Evolutionary conservation across 1,140 invertebrate species (phyloP), one percentile per base, ranked within the genome.

Genomic region (Camponotus floridanus): DNA sequence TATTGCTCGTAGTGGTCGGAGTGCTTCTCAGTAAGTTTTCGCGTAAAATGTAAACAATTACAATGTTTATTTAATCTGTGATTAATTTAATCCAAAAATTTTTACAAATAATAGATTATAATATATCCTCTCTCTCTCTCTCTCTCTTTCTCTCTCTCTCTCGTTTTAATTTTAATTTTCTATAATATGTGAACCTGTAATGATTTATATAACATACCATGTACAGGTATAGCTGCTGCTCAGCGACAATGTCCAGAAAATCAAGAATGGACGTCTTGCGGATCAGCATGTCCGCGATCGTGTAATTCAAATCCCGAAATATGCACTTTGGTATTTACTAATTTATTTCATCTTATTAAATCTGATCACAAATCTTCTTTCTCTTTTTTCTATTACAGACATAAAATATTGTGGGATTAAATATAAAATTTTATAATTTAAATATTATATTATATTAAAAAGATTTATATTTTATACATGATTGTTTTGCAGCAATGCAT

Each of bases 401-500:
- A n/a, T 68, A 21, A 36, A 21, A 13, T 5, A 5, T 21, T 59
- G 3, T n/a, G 2, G 15, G 0, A 62, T 76, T 31, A 61, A 42
- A 4, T 48, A 15, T 51, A 15, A 9, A 51, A 71, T 3, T 48
- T 71, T 71, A 51, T 51, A 51, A 51, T 51, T 15, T 51, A 51
- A 51, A 51, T 51, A 1, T 51, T 18, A 51, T 51, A 51, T 51
- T 51, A 18, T 4, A 51, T 18, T 51, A 18, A 1, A 51, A 36
- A n/a, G 7, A 33, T 65, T 15, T 8, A 31, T 70, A 31, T 70
- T 39, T 21, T n/a, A 13, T 8, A 67, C n/a, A 15, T 26, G 26
- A 42, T 68, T 3, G n/a, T 83, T 76, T 65, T 71, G 13, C 31
- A 89, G 88, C 1, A 88, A 26, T 89, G 88, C 31, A 5, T 42